These are phyloP conservation scores for Spodoptera littoralis DNA, from an alignment of 2,888 invertebrate species.

Conservation along the genomic window DNA sequence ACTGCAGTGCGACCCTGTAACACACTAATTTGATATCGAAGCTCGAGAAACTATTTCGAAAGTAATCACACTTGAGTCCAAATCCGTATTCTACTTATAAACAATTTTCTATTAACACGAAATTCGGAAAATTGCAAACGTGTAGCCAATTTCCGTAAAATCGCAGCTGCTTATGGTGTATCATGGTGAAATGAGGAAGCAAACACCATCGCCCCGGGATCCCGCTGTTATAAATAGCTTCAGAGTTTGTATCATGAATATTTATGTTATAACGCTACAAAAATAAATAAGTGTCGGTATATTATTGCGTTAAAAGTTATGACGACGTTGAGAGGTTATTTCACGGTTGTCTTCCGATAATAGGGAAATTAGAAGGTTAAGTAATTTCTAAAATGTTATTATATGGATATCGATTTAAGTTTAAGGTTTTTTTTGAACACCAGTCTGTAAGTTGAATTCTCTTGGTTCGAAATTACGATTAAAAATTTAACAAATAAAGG, in stretches of 20 bases:
- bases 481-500: too few relatives aligned
- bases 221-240: conserved; percentile 40
- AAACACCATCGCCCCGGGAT: conserved; percentile 21
- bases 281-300: conserved; percentile 50
- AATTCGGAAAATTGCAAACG: conserved; percentile 51
- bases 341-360: conserved; percentile 35
- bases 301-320: conserved; percentile 39
- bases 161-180: conserved; percentile 42
- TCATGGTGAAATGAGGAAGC: conserved; percentile 33
- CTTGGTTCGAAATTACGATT: too few relatives aligned
- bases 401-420: conserved; percentile 24
- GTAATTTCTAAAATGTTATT: conserved; percentile 19
- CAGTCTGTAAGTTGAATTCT: too few relatives aligned
- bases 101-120: conserved; percentile 3
- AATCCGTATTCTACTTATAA: background rate
- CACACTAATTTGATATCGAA: too few relatives aligned
- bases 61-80: too few relatives aligned
- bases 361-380: conserved; percentile 42
- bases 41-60: too few relatives aligned
- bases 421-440: background rate
- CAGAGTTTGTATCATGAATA: conserved; percentile 44
- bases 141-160: conserved; percentile 56
- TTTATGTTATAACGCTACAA: conserved; percentile 33
- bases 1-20: too few relatives aligned
- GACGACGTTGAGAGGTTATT: conserved; percentile 47